A percentile compares a stretch with the other conserved stretches of the same genome.
Conservation (phyloP, 2,113 vertebrate genomes). For the Antechinus stuartii region DNA sequence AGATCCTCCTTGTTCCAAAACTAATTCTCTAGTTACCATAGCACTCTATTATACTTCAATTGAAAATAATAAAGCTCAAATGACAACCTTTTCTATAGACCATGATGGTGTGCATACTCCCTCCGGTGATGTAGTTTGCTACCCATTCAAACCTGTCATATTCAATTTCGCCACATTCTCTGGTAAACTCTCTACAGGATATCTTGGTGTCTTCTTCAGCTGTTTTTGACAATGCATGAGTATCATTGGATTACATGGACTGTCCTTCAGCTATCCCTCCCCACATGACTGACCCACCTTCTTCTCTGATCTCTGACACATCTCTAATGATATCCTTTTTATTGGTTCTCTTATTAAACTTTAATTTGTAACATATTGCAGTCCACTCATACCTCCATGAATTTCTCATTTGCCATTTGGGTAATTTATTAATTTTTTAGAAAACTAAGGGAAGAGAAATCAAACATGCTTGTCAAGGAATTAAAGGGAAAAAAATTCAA, state of each 20-base stretch:
- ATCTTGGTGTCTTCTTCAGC: neutral
- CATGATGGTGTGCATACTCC: neutral
- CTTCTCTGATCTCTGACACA: neutral
- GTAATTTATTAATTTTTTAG: no score
- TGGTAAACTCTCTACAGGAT: neutral
- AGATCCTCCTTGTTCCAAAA: neutral
- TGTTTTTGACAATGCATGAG: neutral
- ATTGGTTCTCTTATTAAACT: neutral
- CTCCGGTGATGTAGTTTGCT: neutral
- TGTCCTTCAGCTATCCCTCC: neutral
- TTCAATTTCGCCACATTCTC: neutral
- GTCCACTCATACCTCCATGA: neutral
- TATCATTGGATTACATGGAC: neutral
- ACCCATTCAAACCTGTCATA: neutral
- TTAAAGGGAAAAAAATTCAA: no score
- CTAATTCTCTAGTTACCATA: no score
- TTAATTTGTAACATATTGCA: neutral
- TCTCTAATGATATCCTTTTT: neutral
- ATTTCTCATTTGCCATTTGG: neutral
- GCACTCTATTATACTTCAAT: neutral
- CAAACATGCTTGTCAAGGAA: no score
- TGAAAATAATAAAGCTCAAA: neutral
- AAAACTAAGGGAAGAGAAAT: no score
- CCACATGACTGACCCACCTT: neutral
- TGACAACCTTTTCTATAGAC: neutral